Base-by-base conservation (phyloP, 2,888 invertebrate genomes). In the Meganola albula region DNA sequence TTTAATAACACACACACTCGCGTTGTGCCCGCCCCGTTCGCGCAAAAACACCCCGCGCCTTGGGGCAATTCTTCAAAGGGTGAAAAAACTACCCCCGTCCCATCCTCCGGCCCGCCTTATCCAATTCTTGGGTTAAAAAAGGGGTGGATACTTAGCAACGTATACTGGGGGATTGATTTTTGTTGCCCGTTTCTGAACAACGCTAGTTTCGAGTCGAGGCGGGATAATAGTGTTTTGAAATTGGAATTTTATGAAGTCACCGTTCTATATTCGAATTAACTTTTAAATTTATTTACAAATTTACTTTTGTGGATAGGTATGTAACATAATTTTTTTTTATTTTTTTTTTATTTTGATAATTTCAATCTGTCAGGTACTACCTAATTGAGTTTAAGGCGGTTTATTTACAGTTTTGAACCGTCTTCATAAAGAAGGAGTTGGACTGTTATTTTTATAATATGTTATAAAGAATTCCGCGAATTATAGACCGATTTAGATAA, bases 51-150 rank as follows among this genome's bases (percentile, higher is more conserved):
- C 79, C 77, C 68, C 71, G 63, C 68, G 79, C 80, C 79, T 80
- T 80, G 67, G 80, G 80, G 79, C 79, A 80, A 83, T 84, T 84
- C 83, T 84, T 84, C 83, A 82, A 83, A 82, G 83, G 84, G 84
- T 74, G 82, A 80, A 84, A 84, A 84, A 84, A 84, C 73, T 74
- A 39, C 42, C 52, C 46, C 48, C 47, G 36, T 58, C 59, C 58
- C 61, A 65, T 48, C 54, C 59, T 52, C 40, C 49, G 55, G 62
- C 73, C 78, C 82, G 79, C 83, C 84, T 83, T 83, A 74, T 75
- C 52, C 72, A 70, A 77, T 80, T 85, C 84, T 84, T 83, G 79
- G 82, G 83, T 70, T 77, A 79, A 83, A 84, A 84, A 84, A 78
- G 78, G 84, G 84, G 83, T 69, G 80, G 82, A 70, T 75, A 80